Base-by-base conservation (phyloP, 2,888 invertebrate species). In the Miltochrista miniata region DNA sequence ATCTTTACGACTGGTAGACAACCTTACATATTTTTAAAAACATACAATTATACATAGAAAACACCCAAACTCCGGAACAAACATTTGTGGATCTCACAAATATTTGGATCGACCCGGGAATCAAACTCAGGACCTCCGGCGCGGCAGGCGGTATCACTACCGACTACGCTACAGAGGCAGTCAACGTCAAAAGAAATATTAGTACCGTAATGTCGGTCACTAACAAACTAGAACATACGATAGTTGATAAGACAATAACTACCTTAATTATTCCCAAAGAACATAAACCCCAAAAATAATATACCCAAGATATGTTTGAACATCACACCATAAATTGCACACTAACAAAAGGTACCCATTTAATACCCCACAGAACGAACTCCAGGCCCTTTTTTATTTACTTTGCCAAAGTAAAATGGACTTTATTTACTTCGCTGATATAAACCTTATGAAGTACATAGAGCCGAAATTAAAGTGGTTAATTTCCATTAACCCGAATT, bases 401-500 rank as follows among this genome's bases (percentile, higher is more conserved):
- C 18, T 7, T 1, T 5, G 35, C 12, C 12, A 44, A 24, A 24
- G 24, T 12, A 13, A 35, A 35, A 44, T 44, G 11, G 15, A 43
- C 38, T 38, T 38, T 38, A 18, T 35, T 43, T 34, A 29, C 39
- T n/a, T n/a, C 15, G 33, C 31, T 42, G 34, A 29, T 34, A 30
- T 45, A 45, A 29, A 29, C 14, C 29, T 34, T 42, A 40, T 67
- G 34, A 54, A 59, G 11, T 5, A 48, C 57, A 51, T 51, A 61
- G 51, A 51, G 36, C 30, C 39, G 41, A 42, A 48, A 57, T 43
- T 52, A 57, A 64, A 67, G 51, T 56, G 56, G 64, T 67, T 66
- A 61, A 67, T 61, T 61, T 55, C 55, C 64, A 67, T 66, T 61
- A 66, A 64, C 64, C 53, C 57, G 55, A 49, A 51, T 59, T 59